Base-by-base conservation (phyloP, 2,888 invertebrate species). In the Drosophila austrosaltans region DNA sequence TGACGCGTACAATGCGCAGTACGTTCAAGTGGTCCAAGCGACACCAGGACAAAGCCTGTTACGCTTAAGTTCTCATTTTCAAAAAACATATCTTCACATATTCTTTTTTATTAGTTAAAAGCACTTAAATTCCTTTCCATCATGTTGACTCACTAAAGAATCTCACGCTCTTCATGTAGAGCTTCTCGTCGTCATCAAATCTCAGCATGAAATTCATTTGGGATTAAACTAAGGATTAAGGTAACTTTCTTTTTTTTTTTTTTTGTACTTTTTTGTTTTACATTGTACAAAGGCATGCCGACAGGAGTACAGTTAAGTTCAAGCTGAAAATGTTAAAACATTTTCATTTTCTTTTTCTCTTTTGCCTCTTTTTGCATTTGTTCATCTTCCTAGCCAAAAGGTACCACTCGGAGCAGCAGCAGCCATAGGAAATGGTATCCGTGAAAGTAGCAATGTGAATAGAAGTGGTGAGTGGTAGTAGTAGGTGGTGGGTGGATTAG, bases 211-310 rank as follows among this genome's bases (percentile, higher is more conserved):
- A 79, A 87, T 82, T 85, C 82, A 76, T 82, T 85, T 74, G 66
- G 78, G 80, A 85, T 79, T 82, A 85, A 77, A 80, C 77, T 69
- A 75, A 74, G 85, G 87, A 85, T 85, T 85, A 87, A 78, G 82
- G 77, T 80, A 82, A 87, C 87, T 84, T 82, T 79, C 56, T 65
- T 72, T 2, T 30, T 30, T 3, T 30, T 40, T 40, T 40, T 39
- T 40, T 16, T 39, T 5, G 3, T 28, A 3, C 28, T 10, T 39
- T 48, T 10, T 48, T 22, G 22, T 48, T 48, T 10, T 48, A 22
- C 10, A 22, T 48, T 48, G 22, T 48, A 48, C 72, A 80, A 75
- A 72, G 75, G 72, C 57, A 69, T 65, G 53, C 53, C 42, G 16
- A 32, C 30, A 32, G 30, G 32, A 32, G 61, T 48, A 16, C 40